Base-by-base conservation (phyloP, 30 jellyfish, hydroid and myxozoan species). In the Pseudorhiza aurosa region DNA sequence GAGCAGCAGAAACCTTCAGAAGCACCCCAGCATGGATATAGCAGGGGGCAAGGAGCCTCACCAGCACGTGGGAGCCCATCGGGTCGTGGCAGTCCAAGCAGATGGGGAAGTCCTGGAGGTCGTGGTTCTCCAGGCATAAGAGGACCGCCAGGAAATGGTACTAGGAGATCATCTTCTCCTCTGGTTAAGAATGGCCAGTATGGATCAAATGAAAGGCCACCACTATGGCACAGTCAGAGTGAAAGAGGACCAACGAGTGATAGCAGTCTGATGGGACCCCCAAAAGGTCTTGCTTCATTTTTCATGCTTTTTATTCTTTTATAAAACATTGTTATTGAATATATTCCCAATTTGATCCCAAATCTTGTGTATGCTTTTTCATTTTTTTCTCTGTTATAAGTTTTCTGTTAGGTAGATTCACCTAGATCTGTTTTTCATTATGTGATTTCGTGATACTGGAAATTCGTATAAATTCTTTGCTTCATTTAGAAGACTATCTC, bases 71-170 rank as follows among this genome's bases (percentile, higher is more conserved):
- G 75, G 4, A 57, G 75, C 46, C 76, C 76, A 31, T 21, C 62
- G 8, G 68, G 85, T 25, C 68, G 88, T 22, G 88, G 89, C 24
- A 35, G 82, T 51, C 59, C 74, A 33, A 8, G 60, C 4, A 35
- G 59, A 6, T 7, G 89, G 18, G 89, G 89, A 37, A 51, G 65
- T 40, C 75, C 72, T 0, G 49, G 37, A 36, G 42, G 21, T 1
- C 81, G 81, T 33, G 81, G 81, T 18, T 36, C 75, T 4, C 50
- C 75, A 25, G 3, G 25, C 6, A 14, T 27, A 8, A 2, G 5
- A 4, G 25, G 72, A 6, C 5, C 22, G 8, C 19, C 43, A 6
- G n/a, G n/a, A n/a, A 5, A 58, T 18, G 42, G 25, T 21, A 37
- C 6, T 3, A 5, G 43, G 4, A 31, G 44, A 12, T 9, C 46